Base-by-base conservation (phyloP, 2,113 vertebrate genomes). In the Origma solitaria region DNA sequence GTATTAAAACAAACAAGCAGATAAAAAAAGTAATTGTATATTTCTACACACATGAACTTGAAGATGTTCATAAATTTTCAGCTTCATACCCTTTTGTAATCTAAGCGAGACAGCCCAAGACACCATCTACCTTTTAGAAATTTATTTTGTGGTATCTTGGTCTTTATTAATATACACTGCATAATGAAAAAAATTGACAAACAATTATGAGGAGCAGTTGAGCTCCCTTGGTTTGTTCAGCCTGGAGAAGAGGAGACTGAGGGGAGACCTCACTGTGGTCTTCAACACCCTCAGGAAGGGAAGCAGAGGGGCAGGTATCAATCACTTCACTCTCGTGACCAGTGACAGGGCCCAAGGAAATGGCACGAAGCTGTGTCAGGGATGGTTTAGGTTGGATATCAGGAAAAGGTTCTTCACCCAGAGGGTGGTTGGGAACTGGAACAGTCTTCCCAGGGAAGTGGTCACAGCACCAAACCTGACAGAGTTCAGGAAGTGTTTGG, bases 271-370 rank as follows among this genome's bases (percentile, higher is more conserved):
- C 61, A 8, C 18, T 35, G 20, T 10, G 8, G 38, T 35, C 37
- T 60, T 47, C 61, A 75, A 3, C 16, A 47, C 12, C 7, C 4
- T 47, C 9, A 9, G 30, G 49, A 75, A 11, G 38, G 27, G 23
- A 89, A 60, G 45, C 9, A 66, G 28, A 38, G n/a, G 7, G 3
- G 13, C 53, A 68, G 61, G 10, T 7, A 18, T 28, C 4, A 2
- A 40, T 40, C 2, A 1, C 28, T 73, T 73, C 28, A 21, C 28
- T 30, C 45, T 53, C 0, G 0, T 45, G 45, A 45, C 19, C 38
- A 30, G 13, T 37, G 61, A 45, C 45, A 53, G 38, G 45, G 25
- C 24, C 30, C 28, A 30, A 68, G 30, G 58, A 14, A 75, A 53
- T 0, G 3, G 17, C 28, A 30, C 40, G n/a, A 35, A 76, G 9